Percentiles rank a stretch among this genome's conserved stretches.
phyloP scores from a whole-genome alignment of 2,888 invertebrate genomes.

The Anodontia alba region DNA sequence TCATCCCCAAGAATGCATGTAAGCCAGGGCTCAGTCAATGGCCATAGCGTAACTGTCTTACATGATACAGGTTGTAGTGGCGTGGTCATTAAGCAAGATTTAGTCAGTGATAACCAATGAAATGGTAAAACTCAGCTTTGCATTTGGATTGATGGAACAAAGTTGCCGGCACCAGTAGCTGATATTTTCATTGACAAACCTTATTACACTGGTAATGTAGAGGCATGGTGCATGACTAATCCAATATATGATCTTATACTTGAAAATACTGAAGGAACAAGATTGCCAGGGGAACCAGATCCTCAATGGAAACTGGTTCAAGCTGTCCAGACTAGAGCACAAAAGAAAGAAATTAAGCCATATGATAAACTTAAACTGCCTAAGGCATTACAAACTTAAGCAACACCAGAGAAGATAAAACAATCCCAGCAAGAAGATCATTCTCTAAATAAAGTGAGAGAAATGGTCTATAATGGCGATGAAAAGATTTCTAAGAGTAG shows the following conservation, averaged over 20 bases:
- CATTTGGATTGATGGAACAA: constrained; percentile 47
- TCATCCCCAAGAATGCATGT: constrained; percentile 10
- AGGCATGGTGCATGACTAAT: constrained; percentile 45
- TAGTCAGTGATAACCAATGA: constrained; percentile 30
- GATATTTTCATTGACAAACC: constrained; percentile 42
- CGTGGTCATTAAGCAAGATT: constrained; percentile 27
- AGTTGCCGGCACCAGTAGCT: constrained; percentile 29
- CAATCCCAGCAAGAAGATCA: background rate
- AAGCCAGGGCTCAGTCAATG: constrained; percentile 23
- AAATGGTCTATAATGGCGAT: constrained; percentile 5
- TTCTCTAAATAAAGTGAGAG: constrained; percentile 18
- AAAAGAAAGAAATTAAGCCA: constrained; percentile 2
- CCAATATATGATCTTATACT: constrained; percentile 49
- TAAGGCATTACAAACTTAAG: background rate
- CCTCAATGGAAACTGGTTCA: constrained; percentile 28
- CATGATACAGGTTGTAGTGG: constrained; percentile 50
- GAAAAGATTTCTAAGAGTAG: background rate
- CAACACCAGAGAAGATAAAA: background rate
- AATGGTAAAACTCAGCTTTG: constrained; percentile 32
- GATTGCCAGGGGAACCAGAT: constrained; percentile 34
- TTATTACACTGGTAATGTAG: constrained; percentile 38
- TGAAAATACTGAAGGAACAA: constrained; percentile 32
- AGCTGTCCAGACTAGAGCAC: constrained; percentile 38
- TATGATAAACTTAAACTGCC: constrained; percentile 4
- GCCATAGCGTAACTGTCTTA: constrained; percentile 12